Evolutionary conservation across 2,113 vertebrate species (phyloP), one percentile per base, ranked within the genome.

Genomic region (Oxygymnocypris stewartii): DNA sequence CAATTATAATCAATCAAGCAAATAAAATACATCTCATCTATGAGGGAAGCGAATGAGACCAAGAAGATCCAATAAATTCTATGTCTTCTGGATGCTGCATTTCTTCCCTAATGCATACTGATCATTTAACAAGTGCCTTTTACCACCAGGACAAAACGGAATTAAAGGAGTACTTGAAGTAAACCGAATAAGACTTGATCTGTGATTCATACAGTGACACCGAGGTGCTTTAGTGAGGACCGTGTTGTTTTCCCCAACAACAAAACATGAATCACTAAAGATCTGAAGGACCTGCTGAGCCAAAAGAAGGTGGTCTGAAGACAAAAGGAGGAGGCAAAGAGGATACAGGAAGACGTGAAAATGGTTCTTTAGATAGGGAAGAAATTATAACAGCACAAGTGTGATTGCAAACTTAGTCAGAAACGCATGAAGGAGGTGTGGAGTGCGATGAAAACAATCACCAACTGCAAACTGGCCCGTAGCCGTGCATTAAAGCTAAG

Each of bases 171-270:
- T 51, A 31, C 47, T 77, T 77, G 75, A 77, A 51, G 75, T 31
- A 31, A 51, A 77, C 47, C 42, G 25, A 54, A 35, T 54, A 31
- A 31, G 76, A 78, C 76, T 0, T 51, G 25, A 20, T 78, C 28
- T 78, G 47, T 78, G 76, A 78, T 28, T 78, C 49, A 78, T 35
- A 78, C 49, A 78, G 28, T 54, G 76, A 78, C 25, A 78, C 76
- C 3, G 28, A 20, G 47, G 28, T 18, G 51, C 28, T 18, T 78
- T 28, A 18, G 25, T 10, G 75, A 51, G 47, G 47, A 49, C 47
- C 4, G 16, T 51, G 75, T 47, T 47, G 1, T 49, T 54, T 59
- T 78, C 25, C 6, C 44, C 9, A 25, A 8, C 42, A 47, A 49
- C n/a, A 49, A 44, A 76, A 76, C n/a, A 25, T 75, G 73, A 76